Evolutionary conservation across 2,888 invertebrate genomes (phyloP).

Genomic region (Dioctria linearis): DNA sequence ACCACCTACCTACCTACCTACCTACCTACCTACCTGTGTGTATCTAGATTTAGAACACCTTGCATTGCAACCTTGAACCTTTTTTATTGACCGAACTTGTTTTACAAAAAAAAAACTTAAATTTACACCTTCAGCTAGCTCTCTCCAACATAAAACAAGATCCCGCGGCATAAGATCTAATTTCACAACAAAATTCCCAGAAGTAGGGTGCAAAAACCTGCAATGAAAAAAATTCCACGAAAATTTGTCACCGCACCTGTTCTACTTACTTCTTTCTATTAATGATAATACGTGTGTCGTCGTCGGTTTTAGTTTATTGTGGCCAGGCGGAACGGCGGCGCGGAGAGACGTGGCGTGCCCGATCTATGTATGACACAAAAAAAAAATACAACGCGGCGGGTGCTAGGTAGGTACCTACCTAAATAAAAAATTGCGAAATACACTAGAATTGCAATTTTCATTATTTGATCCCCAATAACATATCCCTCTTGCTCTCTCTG

Average conservation of each 20-base stretch:
- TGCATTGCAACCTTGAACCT: conserved; percentile 8
- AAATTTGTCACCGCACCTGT: conserved; percentile 16
- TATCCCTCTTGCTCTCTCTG: not conserved
- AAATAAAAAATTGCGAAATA: not conserved
- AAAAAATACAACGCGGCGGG: not conserved
- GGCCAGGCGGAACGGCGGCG: not conserved
- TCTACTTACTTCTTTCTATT: too few relatives aligned
- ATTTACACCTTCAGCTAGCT: not conserved
- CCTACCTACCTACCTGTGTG: too few relatives aligned
- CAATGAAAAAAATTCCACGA: not conserved
- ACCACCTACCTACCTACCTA: too few relatives aligned
- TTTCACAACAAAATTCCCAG: conserved; percentile 23
- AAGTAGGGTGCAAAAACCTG: conserved; percentile 4
- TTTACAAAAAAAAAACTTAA: not conserved
- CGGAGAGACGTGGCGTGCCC: not conserved
- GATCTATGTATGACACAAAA: not conserved
- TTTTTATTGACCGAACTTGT: conserved; percentile 4
- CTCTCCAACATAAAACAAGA: not conserved
- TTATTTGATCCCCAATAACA: not conserved
- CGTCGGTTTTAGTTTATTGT: not conserved
- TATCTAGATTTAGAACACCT: too few relatives aligned
- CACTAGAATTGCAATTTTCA: not conserved
- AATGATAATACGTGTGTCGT: not conserved
- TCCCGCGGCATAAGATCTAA: conserved; percentile 1
- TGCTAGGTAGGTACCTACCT: too few relatives aligned